A percentile compares a stretch with the other conserved stretches of the same genome.
Conservation (phyloP, 92 coral and sea anemone genomes). For the Siderastrea siderea region DNA sequence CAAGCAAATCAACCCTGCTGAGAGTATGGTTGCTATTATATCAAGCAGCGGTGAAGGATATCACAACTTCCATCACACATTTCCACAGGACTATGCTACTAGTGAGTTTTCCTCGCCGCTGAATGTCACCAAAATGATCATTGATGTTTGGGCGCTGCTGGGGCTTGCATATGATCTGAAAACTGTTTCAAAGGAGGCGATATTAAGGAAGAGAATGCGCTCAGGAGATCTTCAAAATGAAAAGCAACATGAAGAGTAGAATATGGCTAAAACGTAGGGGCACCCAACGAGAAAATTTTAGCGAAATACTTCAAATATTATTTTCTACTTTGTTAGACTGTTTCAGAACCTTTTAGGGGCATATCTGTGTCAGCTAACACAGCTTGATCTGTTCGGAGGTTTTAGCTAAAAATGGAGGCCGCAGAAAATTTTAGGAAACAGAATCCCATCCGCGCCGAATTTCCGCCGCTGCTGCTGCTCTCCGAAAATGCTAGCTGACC, state of each 20-base stretch:
- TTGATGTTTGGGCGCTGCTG: slow-evolving; percentile 58
- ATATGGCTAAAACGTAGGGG: too few species aligned
- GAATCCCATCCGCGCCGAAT: too few species aligned
- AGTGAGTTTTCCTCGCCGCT: slow-evolving; percentile 64
- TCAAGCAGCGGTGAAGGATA: slow-evolving; percentile 72
- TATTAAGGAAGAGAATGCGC: slow-evolving; percentile 59
- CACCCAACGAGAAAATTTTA: too few species aligned
- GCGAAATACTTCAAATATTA: too few species aligned
- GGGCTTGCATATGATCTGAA: slow-evolving; percentile 79
- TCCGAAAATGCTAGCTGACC: too few species aligned
- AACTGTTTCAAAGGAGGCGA: slow-evolving; percentile 52
- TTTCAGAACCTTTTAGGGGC: too few species aligned
- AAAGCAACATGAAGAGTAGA: not conserved
- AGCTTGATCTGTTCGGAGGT: too few species aligned
- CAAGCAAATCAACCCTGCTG: slow-evolving; percentile 68
- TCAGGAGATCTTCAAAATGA: slow-evolving; percentile 67
- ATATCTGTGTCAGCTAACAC: too few species aligned
- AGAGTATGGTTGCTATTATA: slow-evolving; percentile 45
- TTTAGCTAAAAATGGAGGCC: too few species aligned
- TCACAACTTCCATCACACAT: slow-evolving; percentile 84
- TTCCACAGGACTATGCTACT: slow-evolving; percentile 82
- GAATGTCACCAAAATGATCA: slow-evolving; percentile 60
- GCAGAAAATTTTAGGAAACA: too few species aligned
- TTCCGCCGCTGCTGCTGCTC: too few species aligned
- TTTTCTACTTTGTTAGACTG: too few species aligned